Conservation (phyloP, 92 coral and sea anemone genomes). For the Porites evermanni region DNA sequence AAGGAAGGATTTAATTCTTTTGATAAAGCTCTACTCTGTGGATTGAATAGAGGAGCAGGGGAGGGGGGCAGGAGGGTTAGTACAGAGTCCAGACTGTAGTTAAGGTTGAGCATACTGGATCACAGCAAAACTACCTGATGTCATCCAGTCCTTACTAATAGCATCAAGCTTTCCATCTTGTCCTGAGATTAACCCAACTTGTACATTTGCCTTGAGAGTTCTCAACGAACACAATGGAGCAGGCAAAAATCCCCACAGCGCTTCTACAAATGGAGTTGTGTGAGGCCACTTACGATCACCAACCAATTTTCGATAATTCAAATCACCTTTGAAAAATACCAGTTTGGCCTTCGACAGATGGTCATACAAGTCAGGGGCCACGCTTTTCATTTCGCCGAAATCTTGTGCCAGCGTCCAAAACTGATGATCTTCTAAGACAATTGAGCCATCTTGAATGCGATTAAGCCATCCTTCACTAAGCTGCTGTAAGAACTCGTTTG, state of each 20-base stretch:
- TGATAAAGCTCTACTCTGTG: too few relatives aligned
- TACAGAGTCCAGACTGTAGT: background rate
- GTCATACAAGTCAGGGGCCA: constrained; percentile 74
- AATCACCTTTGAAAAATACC: constrained; percentile 93
- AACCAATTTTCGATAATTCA: constrained; percentile 95
- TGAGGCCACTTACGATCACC: constrained; percentile 98
- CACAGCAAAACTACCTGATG: constrained; percentile 87
- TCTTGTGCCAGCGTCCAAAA: constrained; percentile 94
- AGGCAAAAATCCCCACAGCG: constrained; percentile 96
- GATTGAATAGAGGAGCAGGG: too few relatives aligned
- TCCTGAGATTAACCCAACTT: constrained; percentile 87
- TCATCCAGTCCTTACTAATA: constrained; percentile 93
- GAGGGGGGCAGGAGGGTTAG: too few relatives aligned
- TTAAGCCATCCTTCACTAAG: constrained; percentile 82
- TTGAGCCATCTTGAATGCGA: constrained; percentile 80
- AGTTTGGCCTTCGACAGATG: constrained; percentile 84
- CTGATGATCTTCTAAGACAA: constrained; percentile 71
- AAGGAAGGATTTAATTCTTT: too few relatives aligned
- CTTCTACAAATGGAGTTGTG: constrained; percentile 80
- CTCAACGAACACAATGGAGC: constrained; percentile 90
- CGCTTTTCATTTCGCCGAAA: constrained; percentile 77
- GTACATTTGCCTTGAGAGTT: constrained; percentile 94
- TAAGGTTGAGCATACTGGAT: constrained; percentile 70
- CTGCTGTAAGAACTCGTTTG: constrained; percentile 62
- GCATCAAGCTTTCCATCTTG: constrained; percentile 72